Evolutionary conservation across 64 coral and sea anemone species (phyloP), one percentile per base, ranked within the genome.

Genomic region (Montipora sp.): DNA sequence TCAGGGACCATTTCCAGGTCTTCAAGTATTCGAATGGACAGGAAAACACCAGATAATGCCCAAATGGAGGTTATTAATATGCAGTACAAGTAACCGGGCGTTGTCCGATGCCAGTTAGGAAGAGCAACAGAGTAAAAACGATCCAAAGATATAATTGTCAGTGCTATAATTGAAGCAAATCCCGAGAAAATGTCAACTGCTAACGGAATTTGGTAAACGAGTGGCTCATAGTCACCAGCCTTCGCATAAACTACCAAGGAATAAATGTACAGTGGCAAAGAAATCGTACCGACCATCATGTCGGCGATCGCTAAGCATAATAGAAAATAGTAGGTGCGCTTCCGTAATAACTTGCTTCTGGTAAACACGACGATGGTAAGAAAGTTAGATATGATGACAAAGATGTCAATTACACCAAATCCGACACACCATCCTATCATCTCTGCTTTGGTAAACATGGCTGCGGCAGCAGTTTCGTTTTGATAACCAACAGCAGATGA

Each of bases 311-410:
- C 80, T 5, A 98, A 59, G 27, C 92, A 94, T 44, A 98, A 84
- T 47, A 98, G 83, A 71, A 94, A 98, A 68, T 98, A 98, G 92
- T 98, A 94, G 13, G 95, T 98, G 5, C 93, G 88, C 58, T 92
- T 98, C 16, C 93, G 89, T 7, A 98, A 83, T 19, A 98, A 86
- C 60, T 91, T 97, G 45, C 92, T 90, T 5, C 79, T 24, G 1
- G 90, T 88, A 60, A 98, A 98, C 1, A 94, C 88, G 46, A 91
- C 67, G 57, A 98, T 94, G 24, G 95, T 84, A 19, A 98, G 63
- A 22, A 85, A 18, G 48, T 98, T 98, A 6, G 89, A 79, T 12
- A 90, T 49, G 9, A 98, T 69, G 12, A 98, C 72, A 7, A 88
- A 47, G 19, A 92, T 77, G 63, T 91, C 92, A 18, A 98, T 75